A percentile compares a stretch with the other conserved stretches of the same genome.
These are phyloP conservation scores for Saturnia pavonia DNA, from an alignment of 2,888 invertebrate species.

Conservation along the genomic window DNA sequence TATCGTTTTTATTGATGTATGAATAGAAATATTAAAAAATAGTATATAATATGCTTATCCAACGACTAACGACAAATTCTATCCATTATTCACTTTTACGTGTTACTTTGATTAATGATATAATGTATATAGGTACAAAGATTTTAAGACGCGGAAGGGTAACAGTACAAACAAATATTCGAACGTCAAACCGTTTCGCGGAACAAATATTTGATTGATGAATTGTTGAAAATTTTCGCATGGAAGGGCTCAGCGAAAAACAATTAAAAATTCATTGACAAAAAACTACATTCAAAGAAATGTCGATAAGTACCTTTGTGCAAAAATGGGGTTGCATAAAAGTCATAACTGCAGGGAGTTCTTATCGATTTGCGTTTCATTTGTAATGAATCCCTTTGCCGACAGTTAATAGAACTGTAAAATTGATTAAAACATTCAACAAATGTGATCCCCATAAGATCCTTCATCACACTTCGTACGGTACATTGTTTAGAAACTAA, in stretches of 20 bases:
- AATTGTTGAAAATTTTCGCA: slow-evolving; percentile 55
- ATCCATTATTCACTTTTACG: slow-evolving; percentile 22
- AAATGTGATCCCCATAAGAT: slow-evolving; percentile 58
- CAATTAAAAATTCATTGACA: slow-evolving; percentile 70
- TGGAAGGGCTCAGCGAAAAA: slow-evolving; percentile 59
- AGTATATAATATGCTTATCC: not conserved
- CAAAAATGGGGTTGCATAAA: slow-evolving; percentile 50
- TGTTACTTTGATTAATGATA: slow-evolving; percentile 54
- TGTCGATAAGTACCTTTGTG: slow-evolving; percentile 44
- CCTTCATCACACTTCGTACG: not conserved
- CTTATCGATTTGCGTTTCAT: slow-evolving; percentile 58
- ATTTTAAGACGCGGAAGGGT: slow-evolving; percentile 32
- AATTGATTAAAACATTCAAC: slow-evolving; percentile 45
- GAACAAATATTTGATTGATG: slow-evolving; percentile 75
- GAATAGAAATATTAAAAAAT: not conserved
- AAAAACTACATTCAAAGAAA: slow-evolving; percentile 50
- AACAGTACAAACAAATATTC: slow-evolving; percentile 37
- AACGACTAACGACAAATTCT: not conserved
- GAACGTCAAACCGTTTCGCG: slow-evolving; percentile 47
- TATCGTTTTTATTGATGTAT: not conserved
- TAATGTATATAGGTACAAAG: slow-evolving; percentile 1
- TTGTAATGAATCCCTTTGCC: slow-evolving; percentile 67
- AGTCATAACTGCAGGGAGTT: slow-evolving; percentile 54
- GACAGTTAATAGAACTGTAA: slow-evolving; percentile 43
- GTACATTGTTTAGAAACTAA: not conserved